Evolutionary conservation across 1,140 invertebrate genomes (phyloP).

Genomic region (Drosophila sp.): DNA sequence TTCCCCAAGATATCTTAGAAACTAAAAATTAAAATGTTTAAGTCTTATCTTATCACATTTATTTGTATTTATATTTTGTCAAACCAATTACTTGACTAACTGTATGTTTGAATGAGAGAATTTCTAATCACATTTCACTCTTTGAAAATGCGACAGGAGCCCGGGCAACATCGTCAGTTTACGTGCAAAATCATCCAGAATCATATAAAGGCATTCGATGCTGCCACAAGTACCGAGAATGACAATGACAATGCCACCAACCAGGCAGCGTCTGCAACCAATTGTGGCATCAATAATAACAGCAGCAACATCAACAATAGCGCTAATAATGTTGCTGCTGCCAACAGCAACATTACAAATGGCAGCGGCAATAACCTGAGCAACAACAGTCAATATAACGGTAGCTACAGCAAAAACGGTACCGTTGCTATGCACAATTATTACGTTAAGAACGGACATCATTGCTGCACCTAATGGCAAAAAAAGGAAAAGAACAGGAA

Average conservation of each 20-base stretch:
- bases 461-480: conserved; percentile 70
- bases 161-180: conserved; percentile 71
- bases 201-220: conserved; percentile 67
- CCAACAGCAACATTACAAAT: conserved; percentile 20
- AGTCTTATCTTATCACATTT: background rate
- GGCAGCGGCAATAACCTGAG: conserved; percentile 3
- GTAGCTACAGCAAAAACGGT: conserved; percentile 72
- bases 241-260: conserved; percentile 38
- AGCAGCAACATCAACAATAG: background rate
- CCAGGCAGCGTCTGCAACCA: conserved; percentile 15
- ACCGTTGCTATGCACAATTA: conserved; percentile 77
- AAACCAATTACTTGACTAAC: background rate
- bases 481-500: background rate
- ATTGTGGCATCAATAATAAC: background rate
- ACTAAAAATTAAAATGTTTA: too few relatives aligned
- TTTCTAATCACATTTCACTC: conserved; percentile 4
- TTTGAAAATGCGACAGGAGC: conserved; percentile 45
- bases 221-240: conserved; percentile 36
- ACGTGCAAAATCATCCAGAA: conserved; percentile 72
- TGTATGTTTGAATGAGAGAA: background rate
- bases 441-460: conserved; percentile 73
- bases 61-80: too few relatives aligned
- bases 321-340: conserved; percentile 11
- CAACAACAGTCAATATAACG: conserved; percentile 52
- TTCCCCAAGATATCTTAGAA: too few relatives aligned